A percentile compares a stretch with the other conserved stretches of the same genome.
Conservation (phyloP, 1,140 invertebrate species). For the Heliothis subflexa region DNA sequence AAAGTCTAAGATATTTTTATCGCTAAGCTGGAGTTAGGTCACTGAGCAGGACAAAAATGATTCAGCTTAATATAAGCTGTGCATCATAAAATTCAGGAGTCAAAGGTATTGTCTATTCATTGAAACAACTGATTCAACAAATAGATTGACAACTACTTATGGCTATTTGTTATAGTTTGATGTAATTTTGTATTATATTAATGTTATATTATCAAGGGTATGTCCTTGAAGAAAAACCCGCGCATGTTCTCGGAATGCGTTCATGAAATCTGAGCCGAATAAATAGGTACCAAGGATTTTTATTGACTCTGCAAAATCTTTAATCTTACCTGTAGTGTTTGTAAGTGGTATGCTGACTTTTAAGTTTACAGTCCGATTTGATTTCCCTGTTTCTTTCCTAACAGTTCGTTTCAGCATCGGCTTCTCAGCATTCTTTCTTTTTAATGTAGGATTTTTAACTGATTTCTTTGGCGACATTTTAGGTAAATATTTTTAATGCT, state of each 20-base stretch:
- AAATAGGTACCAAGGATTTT: background rate
- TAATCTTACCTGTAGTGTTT: background rate
- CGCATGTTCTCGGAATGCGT: background rate
- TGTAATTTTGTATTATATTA: too few species aligned
- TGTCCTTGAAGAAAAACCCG: background rate
- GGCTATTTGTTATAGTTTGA: too few species aligned
- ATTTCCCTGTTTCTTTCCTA: background rate
- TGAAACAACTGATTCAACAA: too few species aligned
- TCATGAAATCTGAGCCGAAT: background rate
- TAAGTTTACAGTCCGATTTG: conserved; percentile 4
- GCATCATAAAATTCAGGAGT: too few species aligned
- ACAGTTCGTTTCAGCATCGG: background rate
- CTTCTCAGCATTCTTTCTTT: conserved; percentile 2
- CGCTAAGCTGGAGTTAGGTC: too few species aligned
- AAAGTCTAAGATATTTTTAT: too few species aligned
- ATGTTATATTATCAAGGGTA: too few species aligned
- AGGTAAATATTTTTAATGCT: background rate
- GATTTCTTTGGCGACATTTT: conserved; percentile 18
- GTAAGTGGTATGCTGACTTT: conserved; percentile 29
- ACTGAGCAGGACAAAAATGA: too few species aligned
- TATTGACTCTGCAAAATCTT: background rate
- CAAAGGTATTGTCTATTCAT: too few species aligned
- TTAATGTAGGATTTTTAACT: background rate
- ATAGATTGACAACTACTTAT: too few species aligned
- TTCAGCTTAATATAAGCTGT: too few species aligned